These are phyloP conservation scores for Drosophila eugracilis DNA, from an alignment of 1,140 invertebrate species.

Conservation along the genomic window DNA sequence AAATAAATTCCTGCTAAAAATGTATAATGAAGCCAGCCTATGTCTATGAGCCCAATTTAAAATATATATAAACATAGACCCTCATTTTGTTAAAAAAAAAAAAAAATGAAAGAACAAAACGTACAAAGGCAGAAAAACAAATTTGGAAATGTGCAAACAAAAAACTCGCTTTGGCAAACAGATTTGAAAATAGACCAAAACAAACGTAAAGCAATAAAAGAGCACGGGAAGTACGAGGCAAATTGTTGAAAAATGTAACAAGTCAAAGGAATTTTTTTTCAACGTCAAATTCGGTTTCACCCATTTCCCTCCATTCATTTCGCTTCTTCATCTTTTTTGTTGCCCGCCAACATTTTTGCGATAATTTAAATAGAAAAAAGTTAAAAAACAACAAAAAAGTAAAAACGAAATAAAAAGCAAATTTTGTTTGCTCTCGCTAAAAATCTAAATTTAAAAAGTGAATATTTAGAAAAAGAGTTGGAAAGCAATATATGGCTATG, in stretches of 20 bases:
- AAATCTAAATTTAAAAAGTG: constrained; percentile 27
- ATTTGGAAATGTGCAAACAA: constrained; percentile 39
- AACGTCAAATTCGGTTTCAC: constrained; percentile 3
- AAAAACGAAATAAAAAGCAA: constrained; percentile 36
- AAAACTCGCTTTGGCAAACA: constrained; percentile 42
- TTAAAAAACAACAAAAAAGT: constrained; percentile 8
- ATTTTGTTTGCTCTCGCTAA: constrained; percentile 10
- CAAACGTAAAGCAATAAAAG: constrained; percentile 46
- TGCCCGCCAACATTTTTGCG: constrained; percentile 18
- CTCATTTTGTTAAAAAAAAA: constrained; percentile 3
- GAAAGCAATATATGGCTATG: not conserved
- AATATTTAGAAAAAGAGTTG: constrained; percentile 12
- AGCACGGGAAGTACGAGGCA: constrained; percentile 15
- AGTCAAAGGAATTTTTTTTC: constrained; percentile 46
- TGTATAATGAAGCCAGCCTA: not conserved
- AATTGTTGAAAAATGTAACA: constrained; percentile 46
- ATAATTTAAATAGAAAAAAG: constrained; percentile 43
- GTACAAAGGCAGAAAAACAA: constrained; percentile 35
- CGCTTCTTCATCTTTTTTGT: too few relatives aligned
- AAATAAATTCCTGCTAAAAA: constrained; percentile 1
- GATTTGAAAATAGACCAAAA: constrained; percentile 39
- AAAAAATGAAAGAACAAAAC: not conserved
- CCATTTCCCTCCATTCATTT: constrained; percentile 1
- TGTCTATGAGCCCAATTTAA: constrained; percentile 22
- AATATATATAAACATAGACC: not conserved